Conservation (phyloP, 2,113 vertebrate species). For the Protobothrops flavoviridis region DNA sequence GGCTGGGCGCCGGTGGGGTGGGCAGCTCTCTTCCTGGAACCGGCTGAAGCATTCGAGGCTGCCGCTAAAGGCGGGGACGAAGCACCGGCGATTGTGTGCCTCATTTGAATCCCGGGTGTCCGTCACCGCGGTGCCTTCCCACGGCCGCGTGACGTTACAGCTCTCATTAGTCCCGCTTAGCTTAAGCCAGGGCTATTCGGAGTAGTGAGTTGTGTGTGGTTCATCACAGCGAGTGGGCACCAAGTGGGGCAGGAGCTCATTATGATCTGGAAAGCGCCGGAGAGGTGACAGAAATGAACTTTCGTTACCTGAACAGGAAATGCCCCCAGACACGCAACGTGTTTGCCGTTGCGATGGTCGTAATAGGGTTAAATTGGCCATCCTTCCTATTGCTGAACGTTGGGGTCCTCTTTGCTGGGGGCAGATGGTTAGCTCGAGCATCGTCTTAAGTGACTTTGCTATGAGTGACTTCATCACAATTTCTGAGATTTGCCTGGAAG, state of each 20-base stretch:
- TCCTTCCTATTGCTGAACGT: neutral
- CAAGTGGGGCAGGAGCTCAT: neutral
- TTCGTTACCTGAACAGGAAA: neutral
- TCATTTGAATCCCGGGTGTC: neutral
- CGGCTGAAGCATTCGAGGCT: neutral
- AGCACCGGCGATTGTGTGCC: neutral
- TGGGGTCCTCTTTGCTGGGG: neutral
- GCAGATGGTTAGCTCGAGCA: neutral
- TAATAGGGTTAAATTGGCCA: neutral
- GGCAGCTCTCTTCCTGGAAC: neutral
- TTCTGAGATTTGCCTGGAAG: neutral
- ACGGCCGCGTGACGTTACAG: neutral
- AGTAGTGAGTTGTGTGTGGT: neutral
- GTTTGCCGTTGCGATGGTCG: neutral
- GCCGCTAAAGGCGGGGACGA: neutral
- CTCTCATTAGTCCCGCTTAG: neutral
- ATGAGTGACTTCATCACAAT: neutral
- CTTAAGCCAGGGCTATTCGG: neutral
- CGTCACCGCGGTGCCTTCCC: neutral
- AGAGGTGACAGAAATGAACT: neutral
- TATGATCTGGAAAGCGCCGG: neutral
- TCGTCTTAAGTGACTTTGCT: neutral
- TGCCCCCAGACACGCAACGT: neutral
- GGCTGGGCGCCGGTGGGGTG: neutral
- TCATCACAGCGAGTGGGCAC: neutral